These are phyloP conservation scores for Laspeyria flexula DNA, from an alignment of 2,888 invertebrate species.

Conservation along the genomic window DNA sequence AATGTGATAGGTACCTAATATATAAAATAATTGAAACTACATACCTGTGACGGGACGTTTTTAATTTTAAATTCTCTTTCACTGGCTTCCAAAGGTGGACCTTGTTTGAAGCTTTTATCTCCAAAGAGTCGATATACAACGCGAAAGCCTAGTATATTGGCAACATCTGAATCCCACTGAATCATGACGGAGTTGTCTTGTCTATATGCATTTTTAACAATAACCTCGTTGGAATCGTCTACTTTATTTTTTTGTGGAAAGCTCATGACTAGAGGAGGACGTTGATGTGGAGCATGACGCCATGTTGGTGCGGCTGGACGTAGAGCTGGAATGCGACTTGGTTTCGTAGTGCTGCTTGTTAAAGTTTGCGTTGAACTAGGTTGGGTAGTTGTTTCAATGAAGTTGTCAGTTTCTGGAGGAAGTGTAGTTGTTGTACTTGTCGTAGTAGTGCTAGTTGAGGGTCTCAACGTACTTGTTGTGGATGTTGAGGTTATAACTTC, in stretches of 20 bases:
- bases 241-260: constrained; percentile 89
- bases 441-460: constrained; percentile 50
- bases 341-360: constrained; percentile 61
- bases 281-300: constrained; percentile 85
- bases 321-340: constrained; percentile 64
- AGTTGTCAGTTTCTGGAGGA: constrained; percentile 49
- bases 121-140: constrained; percentile 96
- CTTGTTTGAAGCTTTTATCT: constrained; percentile 95
- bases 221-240: constrained; percentile 90
- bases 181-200: constrained; percentile 95
- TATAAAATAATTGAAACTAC: constrained; percentile 13
- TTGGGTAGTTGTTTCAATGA: constrained; percentile 56
- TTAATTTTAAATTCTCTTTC: constrained; percentile 97
- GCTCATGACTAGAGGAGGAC: constrained; percentile 90
- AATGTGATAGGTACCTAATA: too few relatives aligned
- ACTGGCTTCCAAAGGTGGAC: constrained; percentile 94
- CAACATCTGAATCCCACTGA: constrained; percentile 96
- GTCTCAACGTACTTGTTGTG: constrained; percentile 43
- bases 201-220: constrained; percentile 93
- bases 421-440: constrained; percentile 56
- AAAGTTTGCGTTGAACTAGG: constrained; percentile 35
- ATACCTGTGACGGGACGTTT: constrained; percentile 94
- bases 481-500: constrained; percentile 60
- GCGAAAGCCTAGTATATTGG: constrained; percentile 94
- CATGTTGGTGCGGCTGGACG: constrained; percentile 76